Conservation (phyloP, 2,888 invertebrate species). For the Branchellion lobata region DNA sequence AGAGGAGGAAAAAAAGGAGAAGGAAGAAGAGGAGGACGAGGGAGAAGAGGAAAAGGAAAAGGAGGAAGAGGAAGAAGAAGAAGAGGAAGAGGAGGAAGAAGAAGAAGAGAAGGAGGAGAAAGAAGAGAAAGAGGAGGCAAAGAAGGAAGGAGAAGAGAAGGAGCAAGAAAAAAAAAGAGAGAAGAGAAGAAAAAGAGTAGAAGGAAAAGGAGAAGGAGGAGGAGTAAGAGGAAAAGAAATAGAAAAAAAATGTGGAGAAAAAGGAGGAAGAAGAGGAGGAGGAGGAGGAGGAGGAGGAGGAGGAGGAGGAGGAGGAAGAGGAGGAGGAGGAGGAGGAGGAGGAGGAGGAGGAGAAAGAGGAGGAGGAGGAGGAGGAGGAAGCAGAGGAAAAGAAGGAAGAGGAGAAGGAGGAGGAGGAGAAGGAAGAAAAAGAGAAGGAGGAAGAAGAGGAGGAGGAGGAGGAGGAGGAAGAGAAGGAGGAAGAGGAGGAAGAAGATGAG, state of each 20-base stretch:
- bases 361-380: too few species aligned
- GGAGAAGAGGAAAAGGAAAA: too few species aligned
- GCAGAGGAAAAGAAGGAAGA: too few species aligned
- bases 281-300: neutral
- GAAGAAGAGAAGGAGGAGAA: too few species aligned
- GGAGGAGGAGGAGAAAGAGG: neutral
- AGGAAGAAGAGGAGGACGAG: too few species aligned
- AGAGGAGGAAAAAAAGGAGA: neutral
- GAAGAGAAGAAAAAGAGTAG: neutral
- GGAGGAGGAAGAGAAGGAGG: neutral
- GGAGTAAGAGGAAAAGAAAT: too few species aligned
- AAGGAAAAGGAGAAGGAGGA: too few species aligned
- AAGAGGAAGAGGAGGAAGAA: too few species aligned
- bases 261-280: neutral
- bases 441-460: neutral
- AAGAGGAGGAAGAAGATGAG: neutral
- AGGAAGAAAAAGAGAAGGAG: neutral
- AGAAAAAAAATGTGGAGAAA: too few species aligned
- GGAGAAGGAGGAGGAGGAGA: neutral
- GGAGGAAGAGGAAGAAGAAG: too few species aligned
- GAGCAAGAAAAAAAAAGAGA: neutral
- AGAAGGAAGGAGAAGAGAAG: neutral
- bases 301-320: conserved; percentile 1
- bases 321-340: neutral
- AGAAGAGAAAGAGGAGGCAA: too few species aligned